Percentiles rank a stretch among this genome's conserved stretches.
phyloP scores from a whole-genome alignment of 2,113 vertebrate genomes.

The Albula goreensis region DNA sequence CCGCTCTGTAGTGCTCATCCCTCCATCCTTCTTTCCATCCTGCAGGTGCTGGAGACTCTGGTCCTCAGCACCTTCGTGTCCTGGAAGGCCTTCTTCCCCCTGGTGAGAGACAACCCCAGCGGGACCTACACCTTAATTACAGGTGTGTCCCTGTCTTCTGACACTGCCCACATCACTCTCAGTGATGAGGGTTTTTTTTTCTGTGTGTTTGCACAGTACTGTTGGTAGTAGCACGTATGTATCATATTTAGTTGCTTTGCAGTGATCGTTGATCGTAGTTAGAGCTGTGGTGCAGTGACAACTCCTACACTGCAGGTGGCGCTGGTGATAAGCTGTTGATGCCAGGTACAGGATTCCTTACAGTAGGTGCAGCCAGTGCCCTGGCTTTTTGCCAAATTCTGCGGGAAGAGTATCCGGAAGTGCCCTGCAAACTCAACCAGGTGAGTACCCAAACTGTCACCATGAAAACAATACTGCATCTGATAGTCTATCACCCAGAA shows the following conservation, averaged over 20 bases:
- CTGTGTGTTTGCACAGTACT: not conserved
- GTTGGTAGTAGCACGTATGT: not conserved
- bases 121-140: slow-evolving; percentile 80
- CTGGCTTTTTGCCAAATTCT: slow-evolving; percentile 77
- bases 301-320: slow-evolving; percentile 61
- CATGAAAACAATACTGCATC: no score
- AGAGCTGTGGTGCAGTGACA: slow-evolving; percentile 15
- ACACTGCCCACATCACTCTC: not conserved
- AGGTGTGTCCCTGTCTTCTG: slow-evolving; percentile 48
- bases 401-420: slow-evolving; percentile 74
- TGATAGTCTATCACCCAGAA: no score
- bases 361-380: slow-evolving; percentile 72
- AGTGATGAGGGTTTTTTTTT: not conserved
- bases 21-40: not conserved
- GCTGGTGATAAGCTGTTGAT: slow-evolving; percentile 77
- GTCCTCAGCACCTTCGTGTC: slow-evolving; percentile 72
- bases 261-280: not conserved
- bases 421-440: slow-evolving; percentile 78
- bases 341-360: slow-evolving; percentile 83
- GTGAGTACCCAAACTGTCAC: slow-evolving; percentile 45
- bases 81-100: slow-evolving; percentile 72
- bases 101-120: slow-evolving; percentile 68
- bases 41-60: slow-evolving; percentile 69
- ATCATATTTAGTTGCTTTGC: not conserved
- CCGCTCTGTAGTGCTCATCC: not conserved